Conservation (phyloP, 2,888 invertebrate genomes). For the Drosophila stalkeri region DNA sequence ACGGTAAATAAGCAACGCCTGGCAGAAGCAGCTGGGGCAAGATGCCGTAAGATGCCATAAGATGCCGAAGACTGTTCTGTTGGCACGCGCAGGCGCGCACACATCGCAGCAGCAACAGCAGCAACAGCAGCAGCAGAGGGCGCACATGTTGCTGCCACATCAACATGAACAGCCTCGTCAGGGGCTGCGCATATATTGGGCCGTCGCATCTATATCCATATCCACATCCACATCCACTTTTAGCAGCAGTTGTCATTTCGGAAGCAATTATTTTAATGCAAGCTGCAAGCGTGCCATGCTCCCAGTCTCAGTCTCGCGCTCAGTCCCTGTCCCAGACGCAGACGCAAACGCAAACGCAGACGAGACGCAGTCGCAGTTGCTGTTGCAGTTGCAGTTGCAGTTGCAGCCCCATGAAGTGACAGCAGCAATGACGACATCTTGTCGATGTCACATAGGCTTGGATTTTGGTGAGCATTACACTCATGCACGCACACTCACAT, state of each 20-base stretch:
- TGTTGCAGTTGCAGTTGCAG: conserved; percentile 22
- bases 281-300: conserved; percentile 61
- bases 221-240: conserved; percentile 51
- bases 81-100: conserved; percentile 83
- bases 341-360: conserved; percentile 26
- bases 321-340: conserved; percentile 3
- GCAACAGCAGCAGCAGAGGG: too few species aligned
- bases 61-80: conserved; percentile 36
- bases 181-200: conserved; percentile 51
- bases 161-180: conserved; percentile 36
- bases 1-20: conserved; percentile 78
- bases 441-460: conserved; percentile 65
- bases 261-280: conserved; percentile 83
- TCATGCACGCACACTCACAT: conserved; percentile 10
- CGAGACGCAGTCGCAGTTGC: conserved; percentile 11
- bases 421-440: conserved; percentile 52
- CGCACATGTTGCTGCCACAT: conserved; percentile 70
- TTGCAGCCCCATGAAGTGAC: conserved; percentile 39
- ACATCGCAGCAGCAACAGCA: conserved; percentile 23
- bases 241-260: conserved; percentile 80
- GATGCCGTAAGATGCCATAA: conserved; percentile 1
- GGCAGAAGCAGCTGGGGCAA: conserved; percentile 27
- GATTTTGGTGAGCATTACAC: conserved; percentile 37
- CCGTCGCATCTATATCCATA: conserved; percentile 14
- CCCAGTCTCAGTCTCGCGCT: conserved; percentile 22